phyloP scores from a whole-genome alignment of 2,113 vertebrate genomes.

The Pedionomus torquatus region DNA sequence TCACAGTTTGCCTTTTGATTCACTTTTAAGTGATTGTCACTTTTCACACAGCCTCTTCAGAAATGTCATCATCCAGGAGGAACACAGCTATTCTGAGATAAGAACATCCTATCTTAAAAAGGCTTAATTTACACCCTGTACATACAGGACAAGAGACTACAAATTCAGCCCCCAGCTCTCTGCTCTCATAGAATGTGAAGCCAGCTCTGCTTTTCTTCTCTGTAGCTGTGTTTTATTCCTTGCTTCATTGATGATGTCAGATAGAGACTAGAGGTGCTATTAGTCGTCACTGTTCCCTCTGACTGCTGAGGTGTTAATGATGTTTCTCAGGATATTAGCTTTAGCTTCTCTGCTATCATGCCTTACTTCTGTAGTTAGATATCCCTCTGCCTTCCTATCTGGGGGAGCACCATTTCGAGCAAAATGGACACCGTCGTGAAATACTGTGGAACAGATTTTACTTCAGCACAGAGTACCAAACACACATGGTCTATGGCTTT shows the following conservation, averaged over 20 bases:
- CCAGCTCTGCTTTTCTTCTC: neutral
- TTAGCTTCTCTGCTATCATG: accelerated
- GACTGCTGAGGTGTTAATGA: neutral
- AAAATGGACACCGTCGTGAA: neutral
- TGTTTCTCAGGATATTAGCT: neutral
- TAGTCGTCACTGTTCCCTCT: accelerated
- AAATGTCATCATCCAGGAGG: neutral
- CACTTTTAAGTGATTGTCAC: neutral
- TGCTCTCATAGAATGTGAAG: neutral
- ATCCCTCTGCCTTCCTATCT: neutral
- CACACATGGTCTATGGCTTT: neutral
- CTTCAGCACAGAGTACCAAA: neutral
- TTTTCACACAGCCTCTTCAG: neutral
- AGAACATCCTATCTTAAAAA: neutral
- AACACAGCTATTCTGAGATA: neutral
- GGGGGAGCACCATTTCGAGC: neutral
- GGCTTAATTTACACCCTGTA: accelerated
- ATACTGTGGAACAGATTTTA: neutral
- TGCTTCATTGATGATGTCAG: neutral
- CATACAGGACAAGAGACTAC: neutral
- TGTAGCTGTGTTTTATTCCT: neutral
- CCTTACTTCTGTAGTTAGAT: neutral
- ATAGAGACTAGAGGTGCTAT: neutral
- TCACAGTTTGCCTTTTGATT: neutral
- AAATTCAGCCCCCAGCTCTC: neutral